Conservation (phyloP, 2,888 invertebrate species). For the Drosophila flavopinicola region DNA sequence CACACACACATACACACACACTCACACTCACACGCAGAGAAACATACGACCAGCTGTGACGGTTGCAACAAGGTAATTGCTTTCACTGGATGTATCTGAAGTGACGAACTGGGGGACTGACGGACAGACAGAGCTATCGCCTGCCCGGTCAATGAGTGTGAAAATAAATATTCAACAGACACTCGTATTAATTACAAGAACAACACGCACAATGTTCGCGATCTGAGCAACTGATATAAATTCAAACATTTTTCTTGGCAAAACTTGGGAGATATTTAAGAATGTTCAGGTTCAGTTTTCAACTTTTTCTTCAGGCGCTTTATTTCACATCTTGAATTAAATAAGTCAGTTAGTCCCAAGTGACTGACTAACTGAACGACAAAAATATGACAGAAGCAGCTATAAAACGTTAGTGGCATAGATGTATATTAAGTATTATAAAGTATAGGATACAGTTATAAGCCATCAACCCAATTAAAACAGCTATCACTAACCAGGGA, state of each 20-base stretch:
- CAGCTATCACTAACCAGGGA: too few relatives aligned
- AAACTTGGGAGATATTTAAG: constrained; percentile 1
- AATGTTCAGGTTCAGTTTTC: background rate
- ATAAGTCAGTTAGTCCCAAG: too few relatives aligned
- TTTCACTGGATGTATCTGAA: constrained; percentile 29
- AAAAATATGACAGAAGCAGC: too few relatives aligned
- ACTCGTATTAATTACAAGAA: constrained; percentile 63
- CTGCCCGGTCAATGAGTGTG: constrained; percentile 44
- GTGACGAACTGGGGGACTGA: constrained; percentile 17
- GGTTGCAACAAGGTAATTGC: constrained; percentile 61
- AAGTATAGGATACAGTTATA: too few relatives aligned
- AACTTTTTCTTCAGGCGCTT: background rate
- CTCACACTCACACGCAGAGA: constrained; percentile 1
- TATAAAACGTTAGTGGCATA: too few relatives aligned
- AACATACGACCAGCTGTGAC: constrained; percentile 34
- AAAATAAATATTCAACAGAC: constrained; percentile 68
- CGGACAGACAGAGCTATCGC: constrained; percentile 18
- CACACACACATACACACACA: constrained; percentile 6
- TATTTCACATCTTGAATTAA: too few relatives aligned
- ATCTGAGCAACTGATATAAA: constrained; percentile 10
- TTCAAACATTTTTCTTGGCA: constrained; percentile 1
- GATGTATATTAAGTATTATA: too few relatives aligned
- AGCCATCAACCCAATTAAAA: too few relatives aligned
- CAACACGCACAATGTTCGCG: constrained; percentile 48
- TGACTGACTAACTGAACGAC: too few relatives aligned